These are phyloP conservation scores for Trichacis sp. DNA, from an alignment of 2,888 invertebrate species.

Conservation along the genomic window DNA sequence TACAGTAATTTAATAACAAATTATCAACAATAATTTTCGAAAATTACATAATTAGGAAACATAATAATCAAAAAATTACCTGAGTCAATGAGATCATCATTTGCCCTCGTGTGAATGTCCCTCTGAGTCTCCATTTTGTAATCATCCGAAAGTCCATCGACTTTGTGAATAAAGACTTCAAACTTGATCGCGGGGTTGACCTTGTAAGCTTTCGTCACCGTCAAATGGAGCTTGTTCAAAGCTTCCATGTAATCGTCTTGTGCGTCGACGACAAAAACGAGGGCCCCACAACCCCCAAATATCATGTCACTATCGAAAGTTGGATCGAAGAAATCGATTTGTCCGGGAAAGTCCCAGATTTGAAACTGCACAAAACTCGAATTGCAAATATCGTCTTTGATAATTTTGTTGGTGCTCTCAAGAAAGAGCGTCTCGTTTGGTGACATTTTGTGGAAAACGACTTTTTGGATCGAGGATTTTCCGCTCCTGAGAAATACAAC, in stretches of 20 bases:
- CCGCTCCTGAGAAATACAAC: constrained; percentile 83
- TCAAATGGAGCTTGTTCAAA: constrained; percentile 89
- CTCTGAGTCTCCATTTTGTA: constrained; percentile 99
- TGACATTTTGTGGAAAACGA: constrained; percentile 99
- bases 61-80: too few species aligned
- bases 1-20: too few species aligned
- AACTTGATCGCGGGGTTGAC: constrained; percentile 97
- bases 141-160: constrained; percentile 98
- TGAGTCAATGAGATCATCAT: constrained; percentile 86
- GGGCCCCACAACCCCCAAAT: constrained; percentile 96
- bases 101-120: constrained; percentile 97
- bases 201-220: constrained; percentile 94
- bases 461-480: constrained; percentile 99
- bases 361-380: constrained; percentile 99
- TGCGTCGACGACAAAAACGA: constrained; percentile 99
- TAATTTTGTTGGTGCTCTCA: constrained; percentile 98
- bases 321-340: constrained; percentile 97
- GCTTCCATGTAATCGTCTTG: constrained; percentile 99
- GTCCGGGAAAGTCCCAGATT: constrained; percentile 99
- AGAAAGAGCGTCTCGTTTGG: constrained; percentile 99
- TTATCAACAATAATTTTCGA: too few species aligned
- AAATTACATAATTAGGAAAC: too few species aligned
- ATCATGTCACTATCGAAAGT: constrained; percentile 96
- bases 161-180: constrained; percentile 99
- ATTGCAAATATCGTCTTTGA: constrained; percentile 97